Percentiles rank a stretch among this genome's conserved stretches.
Evolutionary conservation across 2,113 vertebrate genomes (phyloP).

Genomic region (Dissostichus mawsoni): DNA sequence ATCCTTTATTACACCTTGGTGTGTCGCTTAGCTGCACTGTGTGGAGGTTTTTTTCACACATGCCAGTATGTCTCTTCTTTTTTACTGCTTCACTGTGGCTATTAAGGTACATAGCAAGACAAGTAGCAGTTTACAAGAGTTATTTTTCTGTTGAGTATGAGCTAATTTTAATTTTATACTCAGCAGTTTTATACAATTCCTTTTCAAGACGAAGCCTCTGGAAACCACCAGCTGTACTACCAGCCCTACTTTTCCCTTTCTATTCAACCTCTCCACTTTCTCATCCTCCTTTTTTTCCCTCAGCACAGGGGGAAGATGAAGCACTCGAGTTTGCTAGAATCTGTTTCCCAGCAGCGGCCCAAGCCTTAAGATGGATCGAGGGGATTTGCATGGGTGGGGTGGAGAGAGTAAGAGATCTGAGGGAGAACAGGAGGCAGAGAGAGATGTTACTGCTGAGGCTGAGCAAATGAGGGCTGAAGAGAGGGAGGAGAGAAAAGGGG

Average conservation of each 20-base stretch:
- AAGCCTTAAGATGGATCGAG: slow-evolving; percentile 74
- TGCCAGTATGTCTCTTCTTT: neutral
- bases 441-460: slow-evolving; percentile 66
- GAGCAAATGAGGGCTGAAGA: slow-evolving; percentile 65
- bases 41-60: slow-evolving; percentile 9
- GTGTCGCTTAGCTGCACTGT: slow-evolving; percentile 2
- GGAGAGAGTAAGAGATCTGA: slow-evolving; percentile 59
- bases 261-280: slow-evolving; percentile 44
- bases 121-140: slow-evolving; percentile 19
- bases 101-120: slow-evolving; percentile 14
- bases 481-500: slow-evolving; percentile 55
- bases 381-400: slow-evolving; percentile 68
- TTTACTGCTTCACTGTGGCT: slow-evolving; percentile 16
- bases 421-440: slow-evolving; percentile 45
- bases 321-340: slow-evolving; percentile 73
- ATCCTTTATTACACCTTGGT: slow-evolving; percentile 22
- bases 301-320: slow-evolving; percentile 69
- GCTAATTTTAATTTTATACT: slow-evolving; percentile 63
- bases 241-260: slow-evolving; percentile 69
- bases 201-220: slow-evolving; percentile 60
- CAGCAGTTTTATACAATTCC: slow-evolving; percentile 63
- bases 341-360: slow-evolving; percentile 71
- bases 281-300: slow-evolving; percentile 48
- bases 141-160: slow-evolving; percentile 39
- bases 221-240: slow-evolving; percentile 57